Conservation (phyloP, 2,113 vertebrate genomes). For the Gymnocephalus cernua region DNA sequence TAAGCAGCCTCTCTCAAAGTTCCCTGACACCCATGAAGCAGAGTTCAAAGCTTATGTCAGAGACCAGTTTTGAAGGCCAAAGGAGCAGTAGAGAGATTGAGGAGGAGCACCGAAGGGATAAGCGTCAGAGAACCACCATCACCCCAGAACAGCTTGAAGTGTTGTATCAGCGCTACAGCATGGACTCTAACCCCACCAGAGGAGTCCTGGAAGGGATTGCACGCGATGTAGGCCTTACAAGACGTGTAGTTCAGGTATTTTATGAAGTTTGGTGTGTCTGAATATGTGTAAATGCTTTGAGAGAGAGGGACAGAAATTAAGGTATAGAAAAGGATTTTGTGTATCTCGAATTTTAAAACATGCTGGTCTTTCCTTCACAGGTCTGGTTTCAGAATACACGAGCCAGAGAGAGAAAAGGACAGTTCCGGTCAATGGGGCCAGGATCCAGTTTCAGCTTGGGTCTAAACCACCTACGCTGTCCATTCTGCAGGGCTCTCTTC, state of each 20-base stretch:
- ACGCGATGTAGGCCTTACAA: conserved; percentile 96
- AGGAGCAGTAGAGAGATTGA: conserved; percentile 87
- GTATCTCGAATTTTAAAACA: conserved; percentile 11
- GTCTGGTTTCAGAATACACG: conserved; percentile 99
- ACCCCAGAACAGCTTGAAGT: conserved; percentile 98
- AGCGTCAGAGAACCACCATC: conserved; percentile 97
- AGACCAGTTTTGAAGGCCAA: conserved; percentile 88
- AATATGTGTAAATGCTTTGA: background rate
- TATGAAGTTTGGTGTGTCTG: background rate
- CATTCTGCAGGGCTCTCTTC: conserved; percentile 97
- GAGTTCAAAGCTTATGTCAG: conserved; percentile 92
- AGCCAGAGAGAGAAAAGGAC: conserved; percentile 97
- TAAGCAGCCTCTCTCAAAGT: conserved; percentile 86
- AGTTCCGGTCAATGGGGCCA: conserved; percentile 95
- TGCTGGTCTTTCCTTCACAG: conserved; percentile 46
- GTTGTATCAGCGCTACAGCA: conserved; percentile 96
- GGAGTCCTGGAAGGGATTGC: conserved; percentile 98
- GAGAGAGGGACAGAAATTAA: background rate
- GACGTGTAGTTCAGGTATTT: conserved; percentile 93
- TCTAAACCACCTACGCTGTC: conserved; percentile 95
- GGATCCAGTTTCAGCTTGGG: conserved; percentile 82
- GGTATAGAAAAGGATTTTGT: background rate
- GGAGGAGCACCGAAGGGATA: conserved; percentile 96
- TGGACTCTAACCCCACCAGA: conserved; percentile 97
- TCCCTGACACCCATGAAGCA: conserved; percentile 92